These are phyloP conservation scores for Bicyclus anynana DNA, from an alignment of 1,140 invertebrate species.

Conservation along the genomic window DNA sequence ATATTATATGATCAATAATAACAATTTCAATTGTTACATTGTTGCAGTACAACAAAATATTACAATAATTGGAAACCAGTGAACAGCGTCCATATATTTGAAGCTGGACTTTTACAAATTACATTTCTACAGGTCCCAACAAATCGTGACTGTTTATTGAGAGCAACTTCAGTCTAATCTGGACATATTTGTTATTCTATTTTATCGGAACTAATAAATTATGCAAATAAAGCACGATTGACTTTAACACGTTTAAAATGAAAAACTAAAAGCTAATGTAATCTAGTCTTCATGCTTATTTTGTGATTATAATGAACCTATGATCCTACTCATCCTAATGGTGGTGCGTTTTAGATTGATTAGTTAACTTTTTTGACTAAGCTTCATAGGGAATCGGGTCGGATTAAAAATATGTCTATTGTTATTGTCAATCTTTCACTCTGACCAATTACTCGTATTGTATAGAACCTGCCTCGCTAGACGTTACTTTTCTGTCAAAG, in stretches of 20 bases:
- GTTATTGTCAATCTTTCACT: no score
- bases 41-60: neutral
- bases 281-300: neutral
- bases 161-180: conserved; percentile 28
- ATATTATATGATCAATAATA: no score
- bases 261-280: neutral
- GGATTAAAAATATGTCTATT: no score
- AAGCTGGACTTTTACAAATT: conserved; percentile 49
- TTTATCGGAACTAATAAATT: conserved; percentile 9
- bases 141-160: conserved; percentile 31
- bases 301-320: neutral
- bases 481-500: no score
- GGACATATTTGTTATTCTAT: conserved; percentile 25
- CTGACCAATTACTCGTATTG: no score
- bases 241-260: neutral
- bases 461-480: no score
- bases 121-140: conserved; percentile 32
- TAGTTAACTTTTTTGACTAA: no score
- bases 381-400: no score
- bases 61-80: neutral
- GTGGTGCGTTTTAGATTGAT: no score
- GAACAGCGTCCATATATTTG: conserved; percentile 28
- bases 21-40: no score
- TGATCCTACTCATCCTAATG: no score
- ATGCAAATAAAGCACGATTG: conserved; percentile 3